phyloP scores from a whole-genome alignment of 1,140 invertebrate genomes.

The Drosophila repletoides region DNA sequence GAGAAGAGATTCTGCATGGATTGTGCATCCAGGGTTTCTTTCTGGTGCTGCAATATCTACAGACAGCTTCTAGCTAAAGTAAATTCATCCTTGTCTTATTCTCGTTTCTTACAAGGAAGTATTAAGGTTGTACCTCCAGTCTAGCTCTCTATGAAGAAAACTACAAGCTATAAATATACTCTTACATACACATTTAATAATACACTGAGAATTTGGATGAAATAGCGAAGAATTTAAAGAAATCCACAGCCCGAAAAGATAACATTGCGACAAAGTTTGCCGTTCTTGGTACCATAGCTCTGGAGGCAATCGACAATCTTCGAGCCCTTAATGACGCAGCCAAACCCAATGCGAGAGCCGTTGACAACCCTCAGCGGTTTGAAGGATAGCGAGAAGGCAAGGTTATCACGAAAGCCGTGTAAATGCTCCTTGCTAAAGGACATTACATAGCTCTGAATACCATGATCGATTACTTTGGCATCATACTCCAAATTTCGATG shows the following conservation, averaged over 20 bases:
- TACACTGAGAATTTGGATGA: not conserved
- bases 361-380: slow-evolving; percentile 59
- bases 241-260: slow-evolving; percentile 55
- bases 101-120: too few relatives aligned
- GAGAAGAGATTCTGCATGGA: too few relatives aligned
- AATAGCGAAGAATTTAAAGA: not conserved
- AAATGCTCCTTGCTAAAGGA: slow-evolving; percentile 60
- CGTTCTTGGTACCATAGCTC: slow-evolving; percentile 70
- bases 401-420: slow-evolving; percentile 43
- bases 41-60: too few relatives aligned
- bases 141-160: not conserved
- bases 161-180: not conserved
- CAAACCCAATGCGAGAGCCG: slow-evolving; percentile 69
- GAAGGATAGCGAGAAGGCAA: slow-evolving; percentile 66
- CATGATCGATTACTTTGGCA: slow-evolving; percentile 61
- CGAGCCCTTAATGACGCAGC: slow-evolving; percentile 49
- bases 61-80: too few relatives aligned
- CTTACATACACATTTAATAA: not conserved
- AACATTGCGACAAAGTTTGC: slow-evolving; percentile 57
- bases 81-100: too few relatives aligned
- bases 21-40: too few relatives aligned
- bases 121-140: too few relatives aligned
- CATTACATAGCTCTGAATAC: slow-evolving; percentile 41
- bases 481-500: slow-evolving; percentile 61
- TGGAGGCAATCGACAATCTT: slow-evolving; percentile 69